Base-by-base conservation (phyloP, 2,888 invertebrate genomes). In the Drosophila robusta region DNA sequence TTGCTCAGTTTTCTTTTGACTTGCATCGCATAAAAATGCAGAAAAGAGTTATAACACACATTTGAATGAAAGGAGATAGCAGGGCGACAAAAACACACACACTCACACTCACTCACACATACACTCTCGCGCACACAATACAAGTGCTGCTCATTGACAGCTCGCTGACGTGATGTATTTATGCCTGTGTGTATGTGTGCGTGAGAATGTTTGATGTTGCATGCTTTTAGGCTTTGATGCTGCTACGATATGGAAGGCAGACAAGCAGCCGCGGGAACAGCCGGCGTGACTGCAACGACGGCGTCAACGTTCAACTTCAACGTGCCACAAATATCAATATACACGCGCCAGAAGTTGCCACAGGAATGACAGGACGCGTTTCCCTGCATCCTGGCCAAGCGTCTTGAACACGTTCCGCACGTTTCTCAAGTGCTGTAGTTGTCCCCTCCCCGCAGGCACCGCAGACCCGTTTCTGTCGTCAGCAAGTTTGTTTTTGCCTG, bases 281-380 rank as follows among this genome's bases (percentile, higher is more conserved):
- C 54, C 18, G 36, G 44, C 64, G 55, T 60, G 73, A 63, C 72
- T 75, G 78, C 75, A 77, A 67, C 66, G 64, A 55, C 66, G 55
- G 49, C 64, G 38, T 63, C 65, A 54, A 58, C 60, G 14, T 76
- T 78, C 75, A 74, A 83, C 84, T 69, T 72, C 87, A 81, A 83
- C 83, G 88, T 83, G 88, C 83, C 83, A 82, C 77, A 82, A 87
- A 83, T 83, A 83, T 87, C 83, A 84, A 88, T 84, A 77, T 67
- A 73, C 52, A 62, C 51, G 51, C n/a, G 41, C 32, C 39, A 62
- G 39, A 45, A 69, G 71, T 56, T 63, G 64, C 58, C 51, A 72
- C 64, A 58, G 50, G 71, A 63, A 58, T 47, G 67, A 55, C 80
- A 68, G 69, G 46, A 70, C 65, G 22, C 63, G 60, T 55, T 4